A percentile compares a stretch with the other conserved stretches of the same genome.
Evolutionary conservation across 2,888 invertebrate species (phyloP).

Genomic region (Tetanocera ferruginea): DNA sequence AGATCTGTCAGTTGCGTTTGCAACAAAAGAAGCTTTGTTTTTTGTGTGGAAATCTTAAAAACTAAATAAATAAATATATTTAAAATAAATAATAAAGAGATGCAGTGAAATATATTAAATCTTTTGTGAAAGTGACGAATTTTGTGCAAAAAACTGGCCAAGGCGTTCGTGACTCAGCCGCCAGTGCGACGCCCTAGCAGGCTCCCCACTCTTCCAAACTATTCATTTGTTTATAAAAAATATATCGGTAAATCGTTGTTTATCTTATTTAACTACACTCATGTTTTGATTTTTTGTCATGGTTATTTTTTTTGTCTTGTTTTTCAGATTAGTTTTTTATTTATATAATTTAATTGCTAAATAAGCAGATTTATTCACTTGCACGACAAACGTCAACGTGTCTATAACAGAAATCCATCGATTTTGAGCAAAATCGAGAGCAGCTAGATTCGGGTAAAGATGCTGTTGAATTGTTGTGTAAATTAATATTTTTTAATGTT

Average conservation of each 20-base stretch:
- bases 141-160: too few relatives aligned
- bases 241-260: neutral
- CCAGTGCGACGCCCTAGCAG: too few relatives aligned
- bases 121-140: too few relatives aligned
- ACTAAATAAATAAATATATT: too few relatives aligned
- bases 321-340: neutral
- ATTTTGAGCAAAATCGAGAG: constrained; percentile 16
- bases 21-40: too few relatives aligned
- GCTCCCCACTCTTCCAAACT: too few relatives aligned
- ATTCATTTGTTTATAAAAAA: neutral
- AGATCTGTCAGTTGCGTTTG: too few relatives aligned
- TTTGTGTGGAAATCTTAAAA: too few relatives aligned
- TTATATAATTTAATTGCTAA: constrained; percentile 22
- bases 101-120: too few relatives aligned
- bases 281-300: neutral
- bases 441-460: neutral
- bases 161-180: too few relatives aligned
- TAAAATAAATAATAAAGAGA: too few relatives aligned
- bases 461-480: neutral
- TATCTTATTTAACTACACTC: neutral
- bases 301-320: neutral
- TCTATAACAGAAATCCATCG: constrained; percentile 35
- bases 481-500: neutral
- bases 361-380: constrained; percentile 39
- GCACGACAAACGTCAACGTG: neutral